Conservation (phyloP, 2,888 invertebrate genomes). For the Hyppa rectilinea region DNA sequence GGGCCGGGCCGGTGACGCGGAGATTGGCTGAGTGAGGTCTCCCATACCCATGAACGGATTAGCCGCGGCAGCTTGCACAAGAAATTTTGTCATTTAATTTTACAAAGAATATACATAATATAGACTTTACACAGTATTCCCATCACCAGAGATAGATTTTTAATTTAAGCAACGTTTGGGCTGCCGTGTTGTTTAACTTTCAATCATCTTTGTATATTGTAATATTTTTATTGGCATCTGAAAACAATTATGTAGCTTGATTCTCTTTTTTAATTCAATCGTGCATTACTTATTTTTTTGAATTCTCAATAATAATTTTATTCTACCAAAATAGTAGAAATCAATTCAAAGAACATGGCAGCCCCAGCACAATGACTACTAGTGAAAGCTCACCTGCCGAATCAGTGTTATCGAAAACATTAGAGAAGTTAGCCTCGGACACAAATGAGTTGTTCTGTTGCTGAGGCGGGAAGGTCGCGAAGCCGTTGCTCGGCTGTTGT, state of each 20-base stretch:
- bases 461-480: constrained; percentile 78
- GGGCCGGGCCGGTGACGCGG: constrained; percentile 89
- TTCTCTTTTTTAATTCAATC: neutral
- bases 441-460: constrained; percentile 91
- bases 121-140: constrained; percentile 50
- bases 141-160: constrained; percentile 69
- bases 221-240: neutral
- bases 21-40: constrained; percentile 87
- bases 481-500: constrained; percentile 78
- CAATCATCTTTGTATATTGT: neutral
- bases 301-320: neutral
- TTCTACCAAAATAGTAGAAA: constrained; percentile 44
- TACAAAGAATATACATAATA: constrained; percentile 55
- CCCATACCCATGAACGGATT: constrained; percentile 93
- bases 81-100: constrained; percentile 71
- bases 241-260: neutral
- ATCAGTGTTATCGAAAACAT: constrained; percentile 95
- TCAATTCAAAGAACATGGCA: constrained; percentile 60
- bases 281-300: neutral
- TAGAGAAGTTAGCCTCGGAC: constrained; percentile 96
- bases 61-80: constrained; percentile 90
- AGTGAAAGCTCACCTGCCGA: constrained; percentile 90
- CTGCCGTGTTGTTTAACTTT: constrained; percentile 58
- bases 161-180: constrained; percentile 64
- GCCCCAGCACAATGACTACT: constrained; percentile 69